phyloP scores from a whole-genome alignment of 2,888 invertebrate species.

The Protophormia terraenovae region DNA sequence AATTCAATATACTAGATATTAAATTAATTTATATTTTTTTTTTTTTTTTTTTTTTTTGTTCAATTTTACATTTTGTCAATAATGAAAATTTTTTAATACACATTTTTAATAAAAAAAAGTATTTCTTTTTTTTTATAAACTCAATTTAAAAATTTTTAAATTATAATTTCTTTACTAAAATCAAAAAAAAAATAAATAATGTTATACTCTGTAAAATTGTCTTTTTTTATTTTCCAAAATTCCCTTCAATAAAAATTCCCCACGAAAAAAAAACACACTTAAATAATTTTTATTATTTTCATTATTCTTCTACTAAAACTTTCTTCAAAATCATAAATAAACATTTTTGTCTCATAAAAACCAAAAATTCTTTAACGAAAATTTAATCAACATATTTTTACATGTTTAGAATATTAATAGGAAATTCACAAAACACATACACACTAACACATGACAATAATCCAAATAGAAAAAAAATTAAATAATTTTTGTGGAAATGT shows the following conservation, averaged over 20 bases:
- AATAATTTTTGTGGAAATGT: not conserved
- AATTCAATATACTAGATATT: too few relatives aligned
- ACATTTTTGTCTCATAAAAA: not conserved
- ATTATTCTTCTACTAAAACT: not conserved
- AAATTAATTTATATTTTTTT: too few relatives aligned
- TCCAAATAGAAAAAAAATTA: not conserved
- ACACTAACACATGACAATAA: not conserved
- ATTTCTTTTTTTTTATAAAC: too few relatives aligned
- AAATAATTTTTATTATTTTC: not conserved
- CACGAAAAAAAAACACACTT: not conserved
- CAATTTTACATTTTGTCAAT: too few relatives aligned
- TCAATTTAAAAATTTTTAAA: too few relatives aligned
- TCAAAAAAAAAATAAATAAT: too few relatives aligned
- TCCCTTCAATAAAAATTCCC: not conserved
- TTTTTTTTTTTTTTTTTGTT: too few relatives aligned
- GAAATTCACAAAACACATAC: not conserved
- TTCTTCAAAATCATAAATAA: not conserved
- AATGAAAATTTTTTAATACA: too few relatives aligned
- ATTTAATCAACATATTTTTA: not conserved
- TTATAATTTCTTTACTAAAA: too few relatives aligned
- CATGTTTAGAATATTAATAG: constrained; percentile 31
- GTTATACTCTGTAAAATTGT: too few relatives aligned
- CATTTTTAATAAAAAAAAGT: too few relatives aligned
- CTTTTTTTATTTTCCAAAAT: too few relatives aligned
- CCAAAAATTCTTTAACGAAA: not conserved